Percentiles rank a stretch among this genome's conserved stretches.
Evolutionary conservation across 2,797 vertebrate species (phyloP).

Genomic region (Buphagus erythrorhynchus): DNA sequence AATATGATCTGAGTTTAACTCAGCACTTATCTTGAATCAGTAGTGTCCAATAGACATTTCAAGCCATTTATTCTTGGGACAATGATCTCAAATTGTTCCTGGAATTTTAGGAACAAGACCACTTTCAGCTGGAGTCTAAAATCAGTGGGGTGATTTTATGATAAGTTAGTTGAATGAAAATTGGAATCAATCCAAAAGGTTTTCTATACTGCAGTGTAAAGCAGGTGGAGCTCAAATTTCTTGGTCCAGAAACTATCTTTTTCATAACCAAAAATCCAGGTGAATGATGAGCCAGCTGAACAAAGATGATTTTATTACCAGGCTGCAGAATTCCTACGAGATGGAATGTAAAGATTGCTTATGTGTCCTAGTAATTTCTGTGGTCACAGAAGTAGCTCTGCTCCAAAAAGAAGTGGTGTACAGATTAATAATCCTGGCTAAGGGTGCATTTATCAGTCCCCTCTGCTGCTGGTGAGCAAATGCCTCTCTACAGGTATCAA

Average conservation of each 20-base stretch:
- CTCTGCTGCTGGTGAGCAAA: neutral
- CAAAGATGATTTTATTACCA: neutral
- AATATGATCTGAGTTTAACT: neutral
- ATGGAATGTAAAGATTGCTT: neutral
- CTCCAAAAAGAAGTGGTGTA: neutral
- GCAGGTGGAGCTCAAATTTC: neutral
- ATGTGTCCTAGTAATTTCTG: neutral
- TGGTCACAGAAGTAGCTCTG: neutral
- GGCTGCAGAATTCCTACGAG: neutral
- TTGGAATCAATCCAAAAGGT: neutral
- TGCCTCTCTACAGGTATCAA: neutral
- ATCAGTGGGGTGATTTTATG: neutral
- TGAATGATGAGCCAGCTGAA: neutral
- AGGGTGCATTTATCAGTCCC: neutral
- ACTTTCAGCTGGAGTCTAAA: neutral
- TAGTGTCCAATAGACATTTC: neutral
- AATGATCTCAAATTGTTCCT: neutral
- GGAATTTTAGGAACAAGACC: neutral
- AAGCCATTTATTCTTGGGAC: neutral
- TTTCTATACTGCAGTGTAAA: neutral
- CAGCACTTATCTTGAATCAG: neutral
- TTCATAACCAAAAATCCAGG: neutral
- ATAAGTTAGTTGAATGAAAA: neutral
- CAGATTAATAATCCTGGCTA: neutral
- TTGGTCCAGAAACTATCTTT: neutral